Conservation (phyloP, 2,113 vertebrate species). For the Dasyurus viverrinus region DNA sequence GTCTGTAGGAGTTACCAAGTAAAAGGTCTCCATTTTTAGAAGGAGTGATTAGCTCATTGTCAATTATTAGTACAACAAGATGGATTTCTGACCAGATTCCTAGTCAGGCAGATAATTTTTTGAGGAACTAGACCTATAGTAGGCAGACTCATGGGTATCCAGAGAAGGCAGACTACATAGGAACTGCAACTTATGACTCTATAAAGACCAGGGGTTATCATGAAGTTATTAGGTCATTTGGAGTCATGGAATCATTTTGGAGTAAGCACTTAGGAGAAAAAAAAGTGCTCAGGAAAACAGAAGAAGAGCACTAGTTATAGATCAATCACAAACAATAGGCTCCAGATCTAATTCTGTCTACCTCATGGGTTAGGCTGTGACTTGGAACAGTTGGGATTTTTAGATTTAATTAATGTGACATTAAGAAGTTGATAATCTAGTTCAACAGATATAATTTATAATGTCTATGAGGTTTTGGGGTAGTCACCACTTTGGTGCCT, state of each 20-base stretch:
- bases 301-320: not conserved
- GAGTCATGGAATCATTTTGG: too few relatives aligned
- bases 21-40: not conserved
- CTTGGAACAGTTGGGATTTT: not conserved
- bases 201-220: not conserved
- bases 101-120: not conserved
- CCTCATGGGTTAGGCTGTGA: not conserved
- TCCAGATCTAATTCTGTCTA: not conserved
- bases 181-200: not conserved
- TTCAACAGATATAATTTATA: not conserved
- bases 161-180: not conserved
- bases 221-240: not conserved
- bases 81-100: too few relatives aligned
- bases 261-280: not conserved
- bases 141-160: not conserved
- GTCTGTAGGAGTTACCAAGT: not conserved
- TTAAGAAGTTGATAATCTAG: not conserved
- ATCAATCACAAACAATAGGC: not conserved
- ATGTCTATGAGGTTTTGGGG: not conserved
- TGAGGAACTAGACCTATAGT: not conserved
- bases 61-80: too few relatives aligned
- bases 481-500: not conserved
- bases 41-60: not conserved
- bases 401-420: not conserved
- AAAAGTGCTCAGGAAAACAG: rapidly evolving